Evolutionary conservation across 2,888 invertebrate genomes (phyloP).

Genomic region (Megaustenia siamemsis): DNA sequence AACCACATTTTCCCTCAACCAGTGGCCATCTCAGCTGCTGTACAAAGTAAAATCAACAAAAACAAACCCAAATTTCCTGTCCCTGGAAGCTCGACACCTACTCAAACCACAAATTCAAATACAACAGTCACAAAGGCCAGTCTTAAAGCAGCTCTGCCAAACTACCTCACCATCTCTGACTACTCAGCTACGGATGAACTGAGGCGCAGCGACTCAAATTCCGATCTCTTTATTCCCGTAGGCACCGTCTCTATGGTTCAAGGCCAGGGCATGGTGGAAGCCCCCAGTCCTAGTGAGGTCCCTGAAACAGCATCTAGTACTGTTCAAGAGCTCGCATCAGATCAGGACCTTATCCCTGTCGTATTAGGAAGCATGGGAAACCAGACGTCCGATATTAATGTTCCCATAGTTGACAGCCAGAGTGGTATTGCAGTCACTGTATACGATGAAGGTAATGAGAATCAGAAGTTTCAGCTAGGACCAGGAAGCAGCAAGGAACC

Average conservation of each 20-base stretch:
- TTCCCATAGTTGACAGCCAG: conserved; percentile 56
- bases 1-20: conserved; percentile 48
- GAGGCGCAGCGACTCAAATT: conserved; percentile 57
- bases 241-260: conserved; percentile 56
- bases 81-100: conserved; percentile 42
- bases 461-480: conserved; percentile 55
- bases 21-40: conserved; percentile 32
- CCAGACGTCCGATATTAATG: conserved; percentile 45
- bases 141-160: conserved; percentile 57
- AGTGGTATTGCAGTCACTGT: conserved; percentile 58
- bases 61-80: conserved; percentile 46
- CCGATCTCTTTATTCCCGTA: conserved; percentile 58
- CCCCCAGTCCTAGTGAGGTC: conserved; percentile 54
- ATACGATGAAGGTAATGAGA: conserved; percentile 55
- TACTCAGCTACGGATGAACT: conserved; percentile 57
- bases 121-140: conserved; percentile 45
- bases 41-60: conserved; percentile 39
- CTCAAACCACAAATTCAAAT: conserved; percentile 39
- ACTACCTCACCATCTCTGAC: conserved; percentile 58
- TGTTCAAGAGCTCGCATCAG: conserved; percentile 53
- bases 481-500: conserved; percentile 58
- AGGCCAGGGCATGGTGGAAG: conserved; percentile 51
- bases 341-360: conserved; percentile 51
- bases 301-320: conserved; percentile 57
- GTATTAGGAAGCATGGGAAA: conserved; percentile 36